phyloP scores from a whole-genome alignment of 2,888 invertebrate genomes.

The Polydesmus complanatus region DNA sequence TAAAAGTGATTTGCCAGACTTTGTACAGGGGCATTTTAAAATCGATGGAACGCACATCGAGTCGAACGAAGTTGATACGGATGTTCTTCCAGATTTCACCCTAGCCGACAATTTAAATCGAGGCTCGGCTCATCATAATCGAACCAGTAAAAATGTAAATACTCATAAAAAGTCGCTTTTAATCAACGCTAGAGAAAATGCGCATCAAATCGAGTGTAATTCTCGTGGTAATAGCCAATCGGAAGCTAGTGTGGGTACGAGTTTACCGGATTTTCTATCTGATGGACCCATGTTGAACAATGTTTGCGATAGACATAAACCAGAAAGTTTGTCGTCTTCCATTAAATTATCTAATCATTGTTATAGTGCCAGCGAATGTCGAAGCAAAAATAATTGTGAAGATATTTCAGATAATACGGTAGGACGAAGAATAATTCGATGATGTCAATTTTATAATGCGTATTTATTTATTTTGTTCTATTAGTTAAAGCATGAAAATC shows the following conservation, averaged over 20 bases:
- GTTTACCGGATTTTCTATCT: constrained; percentile 28
- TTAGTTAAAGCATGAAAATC: not conserved
- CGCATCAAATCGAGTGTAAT: not conserved
- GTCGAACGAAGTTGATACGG: not conserved
- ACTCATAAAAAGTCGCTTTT: not conserved
- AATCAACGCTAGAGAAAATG: not conserved
- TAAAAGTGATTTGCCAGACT: constrained; percentile 30
- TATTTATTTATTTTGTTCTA: not conserved
- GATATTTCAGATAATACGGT: not conserved
- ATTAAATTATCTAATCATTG: not conserved
- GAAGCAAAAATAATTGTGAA: not conserved
- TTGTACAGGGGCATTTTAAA: constrained; percentile 28
- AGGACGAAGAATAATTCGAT: too few relatives aligned
- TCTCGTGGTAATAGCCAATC: constrained; percentile 21
- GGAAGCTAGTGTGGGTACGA: constrained; percentile 25
- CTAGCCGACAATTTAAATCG: not conserved
- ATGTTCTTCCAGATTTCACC: constrained; percentile 15
- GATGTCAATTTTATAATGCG: not conserved
- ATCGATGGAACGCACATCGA: not conserved
- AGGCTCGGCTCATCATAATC: not conserved
- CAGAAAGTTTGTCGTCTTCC: not conserved
- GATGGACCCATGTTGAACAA: constrained; percentile 23
- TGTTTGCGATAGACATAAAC: not conserved
- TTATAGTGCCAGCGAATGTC: not conserved
- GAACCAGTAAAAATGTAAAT: not conserved